A percentile compares a stretch with the other conserved stretches of the same genome.
These are phyloP conservation scores for Trachops cirrhosus DNA, from an alignment of 2,797 vertebrate species.

Conservation along the genomic window DNA sequence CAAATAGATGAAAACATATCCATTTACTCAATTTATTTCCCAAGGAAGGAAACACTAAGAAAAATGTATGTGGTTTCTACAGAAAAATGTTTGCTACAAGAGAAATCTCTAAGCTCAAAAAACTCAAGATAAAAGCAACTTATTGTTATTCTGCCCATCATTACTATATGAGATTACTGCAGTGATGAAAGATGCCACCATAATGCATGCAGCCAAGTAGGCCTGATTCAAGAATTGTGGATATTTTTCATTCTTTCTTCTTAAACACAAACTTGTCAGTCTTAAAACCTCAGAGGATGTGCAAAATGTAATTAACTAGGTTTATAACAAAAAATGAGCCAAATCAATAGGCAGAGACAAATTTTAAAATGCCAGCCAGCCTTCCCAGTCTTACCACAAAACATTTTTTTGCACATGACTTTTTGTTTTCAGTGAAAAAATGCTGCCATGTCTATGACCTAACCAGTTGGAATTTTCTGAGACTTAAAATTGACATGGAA, in stretches of 20 bases:
- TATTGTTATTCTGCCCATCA: slow-evolving; percentile 2
- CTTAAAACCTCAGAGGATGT: slow-evolving; percentile 1
- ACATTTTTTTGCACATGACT: neutral
- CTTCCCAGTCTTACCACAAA: neutral
- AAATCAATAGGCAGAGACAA: slow-evolving; percentile 23
- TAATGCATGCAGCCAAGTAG: neutral
- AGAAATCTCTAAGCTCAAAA: slow-evolving; percentile 44
- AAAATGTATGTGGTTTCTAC: slow-evolving; percentile 34
- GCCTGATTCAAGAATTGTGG: neutral
- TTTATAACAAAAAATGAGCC: slow-evolving; percentile 41
- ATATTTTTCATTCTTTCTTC: slow-evolving; percentile 23
- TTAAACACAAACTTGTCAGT: slow-evolving; percentile 36
- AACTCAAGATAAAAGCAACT: slow-evolving; percentile 42
- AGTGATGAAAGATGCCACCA: slow-evolving; percentile 32
- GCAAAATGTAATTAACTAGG: slow-evolving; percentile 52
- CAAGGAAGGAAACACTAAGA: slow-evolving; percentile 17
- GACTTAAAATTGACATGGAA: neutral
- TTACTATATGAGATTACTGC: slow-evolving; percentile 17
- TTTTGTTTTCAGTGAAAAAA: neutral
- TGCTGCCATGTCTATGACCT: neutral
- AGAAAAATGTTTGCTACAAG: slow-evolving; percentile 12
- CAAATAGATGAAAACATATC: slow-evolving; percentile 21
- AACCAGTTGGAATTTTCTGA: neutral
- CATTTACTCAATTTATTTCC: neutral
- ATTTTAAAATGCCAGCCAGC: slow-evolving; percentile 16